Evolutionary conservation across 2,797 vertebrate species (phyloP), one percentile per base, ranked within the genome.

Genomic region (Echeneis naucrates): DNA sequence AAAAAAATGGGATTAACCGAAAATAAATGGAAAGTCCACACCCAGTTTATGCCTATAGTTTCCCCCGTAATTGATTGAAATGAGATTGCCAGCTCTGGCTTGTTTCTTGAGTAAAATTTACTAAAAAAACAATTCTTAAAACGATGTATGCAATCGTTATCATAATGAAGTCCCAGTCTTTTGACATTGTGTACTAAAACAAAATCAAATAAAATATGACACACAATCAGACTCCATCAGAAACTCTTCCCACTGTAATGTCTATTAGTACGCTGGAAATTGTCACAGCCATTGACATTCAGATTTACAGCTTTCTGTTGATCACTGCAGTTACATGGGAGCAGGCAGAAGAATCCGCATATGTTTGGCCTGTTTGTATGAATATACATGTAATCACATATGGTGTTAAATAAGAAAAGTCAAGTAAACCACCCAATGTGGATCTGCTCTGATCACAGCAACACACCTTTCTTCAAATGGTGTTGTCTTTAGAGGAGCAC

Each of bases 361-460:
- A 50, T 19, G 10, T n/a, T n/a, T 16, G n/a, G 16, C 23, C 21
- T 5, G 23, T 40, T 3, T n/a, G 23, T 21, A n/a, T 51, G 33
- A 27, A 51, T 14, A n/a, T 51, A 8, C 17, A n/a, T 26, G 21
- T 42, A 47, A 37, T 19, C 17, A 40, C 8, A 8, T 40, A 27
- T 12, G 50, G 8, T 47, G 50, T 2, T 8, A 4, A n/a, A 37
- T 11, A 33, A 8, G 16, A 33, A 26, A 48, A 37, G 44, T 50
- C 30, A 16, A 2, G 4, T 24, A 2, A 70, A 21, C 51, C 69
- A 27, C 19, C n/a, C 11, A 45, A 52, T 19, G 17, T 23, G 4
- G 44, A 60, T 35, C 23, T 32, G 53, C 30, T 73, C 56, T 53
- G 58, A 55, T 14, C 16, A 24, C 19, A 50, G 4, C n/a, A 27